Percentiles rank a stretch among this genome's conserved stretches.
These are phyloP conservation scores for Diplodus sargus DNA, from an alignment of 2,797 vertebrate genomes.

Conservation along the genomic window DNA sequence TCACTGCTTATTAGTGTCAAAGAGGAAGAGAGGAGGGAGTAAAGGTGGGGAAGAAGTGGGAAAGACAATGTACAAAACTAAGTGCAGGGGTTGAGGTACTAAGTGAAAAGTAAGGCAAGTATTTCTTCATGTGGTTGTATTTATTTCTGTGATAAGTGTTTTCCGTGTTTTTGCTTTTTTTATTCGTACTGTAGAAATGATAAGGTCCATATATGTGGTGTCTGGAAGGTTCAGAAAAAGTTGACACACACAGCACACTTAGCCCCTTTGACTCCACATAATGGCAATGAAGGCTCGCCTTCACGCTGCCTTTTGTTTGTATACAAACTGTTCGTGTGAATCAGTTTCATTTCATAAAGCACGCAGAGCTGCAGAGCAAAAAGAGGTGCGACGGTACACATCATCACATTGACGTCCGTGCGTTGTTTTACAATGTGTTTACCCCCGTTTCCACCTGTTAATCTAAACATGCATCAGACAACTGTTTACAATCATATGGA, in stretches of 20 bases:
- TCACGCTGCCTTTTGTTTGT: no score
- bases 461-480: no score
- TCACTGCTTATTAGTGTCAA: conserved; percentile 73
- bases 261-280: no score
- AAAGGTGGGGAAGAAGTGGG: conserved; percentile 15
- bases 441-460: no score
- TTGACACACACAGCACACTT: neutral
- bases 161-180: neutral
- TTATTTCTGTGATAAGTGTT: conserved; percentile 1
- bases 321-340: no score
- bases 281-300: no score
- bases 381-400: no score
- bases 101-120: conserved; percentile 1
- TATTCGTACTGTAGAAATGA: neutral
- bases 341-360: no score
- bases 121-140: conserved; percentile 5
- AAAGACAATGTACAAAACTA: conserved; percentile 21
- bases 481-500: no score
- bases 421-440: no score
- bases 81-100: conserved; percentile 1
- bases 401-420: no score
- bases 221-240: neutral
- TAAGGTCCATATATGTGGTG: neutral
- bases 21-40: conserved; percentile 34
- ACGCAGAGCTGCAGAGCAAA: no score